Evolutionary conservation across 2,113 vertebrate genomes (phyloP), one percentile per base, ranked within the genome.

Genomic region (Chunga burmeisteri): DNA sequence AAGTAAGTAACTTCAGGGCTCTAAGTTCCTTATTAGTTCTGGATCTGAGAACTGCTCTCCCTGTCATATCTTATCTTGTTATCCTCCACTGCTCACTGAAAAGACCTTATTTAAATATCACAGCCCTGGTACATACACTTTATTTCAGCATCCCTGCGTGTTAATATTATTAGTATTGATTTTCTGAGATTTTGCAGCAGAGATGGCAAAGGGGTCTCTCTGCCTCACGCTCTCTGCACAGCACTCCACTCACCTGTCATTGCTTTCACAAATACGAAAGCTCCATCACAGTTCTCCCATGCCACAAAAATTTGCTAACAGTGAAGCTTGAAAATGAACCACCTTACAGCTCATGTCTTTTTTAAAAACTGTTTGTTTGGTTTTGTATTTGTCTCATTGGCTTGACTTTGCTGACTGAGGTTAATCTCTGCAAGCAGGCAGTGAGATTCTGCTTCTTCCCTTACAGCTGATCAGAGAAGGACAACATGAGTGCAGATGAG

Each of bases 81-180:
- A 91, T 73, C 27, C 49, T 94, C 40, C 53, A 36, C 52, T 65
- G 61, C 77, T 84, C 87, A 56, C 53, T 71, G 77, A 66, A 79
- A 95, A 93, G 30, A 84, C 46, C 65, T 32, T 74, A 88, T 86
- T 94, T 92, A 95, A 88, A 88, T 94, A 90, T 62, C 93, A 90
- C 74, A 83, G 38, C 46, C 49, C 38, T 61, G 18, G 21, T 82
- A 36, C 30, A 58, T 13, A 27, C 27, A 79, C 36, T 93, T 74
- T 93, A 83, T 81, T 86, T 95, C 68, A 81, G 66, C n/a, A 38
- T 88, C 47, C 7, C 0, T 47, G 30, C 2, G 1, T 72, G 66
- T 66, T 92, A 94, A 94, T 86, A 63, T 66, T 93, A 75, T 87
- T 93, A 90, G 12, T 86, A 87, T 40, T 87, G 88, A 93, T 85